Percentiles rank a stretch among this genome's conserved stretches.
These are phyloP conservation scores for Passerina amoena DNA, from an alignment of 2,113 vertebrate genomes.

Conservation along the genomic window DNA sequence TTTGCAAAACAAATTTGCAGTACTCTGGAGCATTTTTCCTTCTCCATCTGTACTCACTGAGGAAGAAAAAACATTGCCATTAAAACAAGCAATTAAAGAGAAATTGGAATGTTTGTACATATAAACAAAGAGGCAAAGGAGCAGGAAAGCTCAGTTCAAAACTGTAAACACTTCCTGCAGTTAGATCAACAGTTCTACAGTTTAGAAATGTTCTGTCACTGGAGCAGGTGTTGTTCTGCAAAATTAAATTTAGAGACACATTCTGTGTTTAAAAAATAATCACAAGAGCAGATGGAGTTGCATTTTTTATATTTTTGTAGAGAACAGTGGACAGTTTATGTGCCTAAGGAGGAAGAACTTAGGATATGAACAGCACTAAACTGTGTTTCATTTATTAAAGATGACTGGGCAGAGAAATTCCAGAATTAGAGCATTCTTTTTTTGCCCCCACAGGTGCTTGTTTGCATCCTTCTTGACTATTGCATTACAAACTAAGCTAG, in stretches of 20 bases:
- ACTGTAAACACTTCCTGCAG: slow-evolving; percentile 36
- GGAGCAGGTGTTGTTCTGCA: slow-evolving; percentile 34
- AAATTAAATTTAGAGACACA: slow-evolving; percentile 21
- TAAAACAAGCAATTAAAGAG: slow-evolving; percentile 14
- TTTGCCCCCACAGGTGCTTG: slow-evolving; percentile 75
- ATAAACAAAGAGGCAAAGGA: slow-evolving; percentile 3
- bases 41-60: not conserved
- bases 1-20: not conserved
- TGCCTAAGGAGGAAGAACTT: not conserved
- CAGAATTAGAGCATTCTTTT: not conserved
- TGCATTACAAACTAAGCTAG: slow-evolving; percentile 87
- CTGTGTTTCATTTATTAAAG: not conserved
- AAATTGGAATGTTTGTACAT: not conserved
- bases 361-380: not conserved
- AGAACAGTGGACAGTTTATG: not conserved
- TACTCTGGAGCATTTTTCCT: not conserved
- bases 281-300: slow-evolving; percentile 36
- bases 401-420: not conserved
- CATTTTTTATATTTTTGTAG: not conserved
- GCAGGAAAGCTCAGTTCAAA: slow-evolving; percentile 10
- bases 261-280: slow-evolving; percentile 20
- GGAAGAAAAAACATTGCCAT: slow-evolving; percentile 1
- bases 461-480: slow-evolving; percentile 92
- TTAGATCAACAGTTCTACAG: slow-evolving; percentile 1
- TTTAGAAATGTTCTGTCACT: slow-evolving; percentile 18